Evolutionary conservation across 2,113 vertebrate species (phyloP), one percentile per base, ranked within the genome.

Genomic region (Neolamprologus modestus): DNA sequence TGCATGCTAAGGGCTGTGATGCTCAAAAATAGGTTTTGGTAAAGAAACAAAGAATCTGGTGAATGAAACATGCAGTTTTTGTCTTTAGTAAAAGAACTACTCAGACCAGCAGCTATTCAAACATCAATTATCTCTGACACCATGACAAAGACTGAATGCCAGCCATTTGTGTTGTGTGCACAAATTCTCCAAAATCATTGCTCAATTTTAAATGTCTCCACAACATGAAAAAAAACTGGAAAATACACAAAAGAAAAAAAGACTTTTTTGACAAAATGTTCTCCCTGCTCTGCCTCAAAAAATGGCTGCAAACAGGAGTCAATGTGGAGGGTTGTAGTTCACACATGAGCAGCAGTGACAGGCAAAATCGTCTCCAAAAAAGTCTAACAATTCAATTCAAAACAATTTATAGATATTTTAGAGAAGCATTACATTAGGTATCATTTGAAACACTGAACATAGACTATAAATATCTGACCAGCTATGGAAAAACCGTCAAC

Each of bases 71-170:
- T 47, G 40, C 9, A 50, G 9, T 47, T 7, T 68, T 28, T 50
- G 42, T 31, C 42, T 76, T 17, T 10, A 76, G 45, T 76, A 63
- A 5, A 76, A 47, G 24, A 31, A 28, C 71, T 28, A 10, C 71
- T 50, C 42, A 76, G 42, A 50, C 42, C 26, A 76, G 42, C 71
- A 76, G 71, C 71, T 50, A 76, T 76, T 76, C 71, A 76, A 76
- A 76, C 71, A 50, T 47, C 24, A 76, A 31, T 76, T 50, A 28
- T 50, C 24, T 28, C 71, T 76, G 71, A 50, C 71, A 76, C 71
- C 16, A 4, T 50, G 21, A 47, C 40, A 76, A 76, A 76, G 16
- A 19, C 40, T 73, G 40, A 73, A 73, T 73, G 21, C 68, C 68
- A 45, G 68, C 21, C 37, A 73, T 47, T 73, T 47, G 5, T 73